Evolutionary conservation across 2,888 invertebrate species (phyloP), one percentile per base, ranked within the genome.

Genomic region (Syrphus vitripennis): DNA sequence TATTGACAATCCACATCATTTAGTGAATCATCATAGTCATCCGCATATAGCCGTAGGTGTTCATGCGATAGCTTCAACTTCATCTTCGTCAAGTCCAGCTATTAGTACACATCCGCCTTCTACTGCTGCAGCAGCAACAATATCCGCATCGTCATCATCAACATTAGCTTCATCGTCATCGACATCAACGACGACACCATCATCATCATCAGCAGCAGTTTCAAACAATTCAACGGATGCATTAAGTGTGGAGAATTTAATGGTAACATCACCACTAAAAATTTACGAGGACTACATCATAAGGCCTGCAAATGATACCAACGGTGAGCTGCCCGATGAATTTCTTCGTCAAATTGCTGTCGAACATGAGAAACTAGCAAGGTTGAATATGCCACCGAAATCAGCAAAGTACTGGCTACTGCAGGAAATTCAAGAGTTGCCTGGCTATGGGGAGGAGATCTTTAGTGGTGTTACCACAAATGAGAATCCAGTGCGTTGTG

Each of bases 381-480:
- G 90, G 76, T 77, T 92, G 48, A 89, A 94, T 14, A 96, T 96
- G 95, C 94, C 95, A 81, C 92, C 95, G 9, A 95, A 95, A n/a
- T 95, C 96, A 48, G 97, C 97, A 3, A 96, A 97, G 90, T 97
- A 97, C 92, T 95, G 96, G 94, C 92, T 97, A 48, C 92, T 98
- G 61, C 96, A 97, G 90, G 96, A 96, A 91, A 96, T 96, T 74
- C 95, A 97, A 6, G 95, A 95, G 87, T 92, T 97, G 88, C 95
- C 96, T 88, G 95, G 96, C 37, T 97, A 97, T 91, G 97, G 97
- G 0, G 96, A 97, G 91, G 97, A 97, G 91, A 93, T 96, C 88
- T 97, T 97, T 91, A 95, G 95, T 91, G 96, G 96, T 90, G 94
- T 96, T 9, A 91, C 91, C 50, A 90, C 90, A 69, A 90, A 90